phyloP scores from a whole-genome alignment of 1,140 invertebrate genomes.

The Zaprionus camerounensis region DNA sequence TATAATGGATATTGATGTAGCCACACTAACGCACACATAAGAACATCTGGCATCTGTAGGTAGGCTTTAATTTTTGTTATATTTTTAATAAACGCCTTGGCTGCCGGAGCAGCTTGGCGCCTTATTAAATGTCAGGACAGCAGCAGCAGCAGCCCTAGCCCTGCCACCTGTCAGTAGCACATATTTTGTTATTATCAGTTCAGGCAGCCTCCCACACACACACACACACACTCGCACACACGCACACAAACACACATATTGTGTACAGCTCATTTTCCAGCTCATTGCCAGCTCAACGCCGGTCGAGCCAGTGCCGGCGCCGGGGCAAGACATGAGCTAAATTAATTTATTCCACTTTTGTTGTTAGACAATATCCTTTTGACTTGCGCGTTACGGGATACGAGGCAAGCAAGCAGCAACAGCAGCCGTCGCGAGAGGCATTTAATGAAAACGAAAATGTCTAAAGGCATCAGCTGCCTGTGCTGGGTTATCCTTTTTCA shows the following conservation, averaged over 20 bases:
- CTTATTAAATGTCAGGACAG: constrained; percentile 70
- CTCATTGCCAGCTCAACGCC: constrained; percentile 64
- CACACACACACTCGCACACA: constrained; percentile 38
- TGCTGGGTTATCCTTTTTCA: constrained; percentile 68
- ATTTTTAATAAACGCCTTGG: constrained; percentile 65
- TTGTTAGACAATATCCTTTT: constrained; percentile 80
- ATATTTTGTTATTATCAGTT: constrained; percentile 79
- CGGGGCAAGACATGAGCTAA: constrained; percentile 69
- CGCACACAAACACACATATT: constrained; percentile 37
- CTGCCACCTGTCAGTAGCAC: constrained; percentile 76
- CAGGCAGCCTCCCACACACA: constrained; percentile 38
- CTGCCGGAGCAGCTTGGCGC: constrained; percentile 2
- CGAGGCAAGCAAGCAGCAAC: constrained; percentile 29
- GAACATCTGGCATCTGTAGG: constrained; percentile 41
- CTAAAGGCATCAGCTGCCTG: constrained; percentile 58
- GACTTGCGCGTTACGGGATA: constrained; percentile 57
- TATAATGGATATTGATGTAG: constrained; percentile 65
- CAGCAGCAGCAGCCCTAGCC: constrained; percentile 2
- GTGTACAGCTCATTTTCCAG: constrained; percentile 79
- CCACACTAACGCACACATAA: constrained; percentile 6
- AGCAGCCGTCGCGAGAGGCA: constrained; percentile 50
- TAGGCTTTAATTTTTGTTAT: constrained; percentile 64
- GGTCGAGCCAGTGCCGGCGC: background rate
- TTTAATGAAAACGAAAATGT: constrained; percentile 82
- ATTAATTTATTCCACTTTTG: constrained; percentile 84